Evolutionary conservation across 2,113 vertebrate species (phyloP), one percentile per base, ranked within the genome.

Genomic region (Rhadina sibilatrix): DNA sequence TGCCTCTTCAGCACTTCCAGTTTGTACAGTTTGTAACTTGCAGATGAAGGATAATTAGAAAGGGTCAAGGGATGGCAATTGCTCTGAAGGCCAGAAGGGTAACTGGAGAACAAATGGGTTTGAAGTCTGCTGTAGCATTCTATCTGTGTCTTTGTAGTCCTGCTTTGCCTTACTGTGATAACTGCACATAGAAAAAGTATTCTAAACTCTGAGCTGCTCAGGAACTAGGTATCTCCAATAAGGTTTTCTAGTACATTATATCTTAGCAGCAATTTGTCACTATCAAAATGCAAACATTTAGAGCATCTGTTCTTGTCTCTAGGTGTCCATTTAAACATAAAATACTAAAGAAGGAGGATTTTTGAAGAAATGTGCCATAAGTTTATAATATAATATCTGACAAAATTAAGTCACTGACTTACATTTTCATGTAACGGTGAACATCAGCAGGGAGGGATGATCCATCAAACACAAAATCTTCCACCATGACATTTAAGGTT

Each of bases 361-460:
- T 92, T 12, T 40, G 28, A 59, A 93, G 60, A 37, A 79, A 64
- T 5, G 10, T 19, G 27, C 12, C 33, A 0, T 18, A 60, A 65
- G 12, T 70, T 70, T 59, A 13, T 25, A 74, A 49, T 25, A 84
- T 40, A 8, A 12, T 44, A 47, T 33, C 4, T 40, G 52, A n/a
- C 9, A 66, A 83, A 94, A 95, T 33, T 3, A 74, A 70, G 38
- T n/a, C 15, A 65, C 7, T 0, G 0, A 94, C 98, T 93, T 85
- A 99, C 99, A 99, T 98, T 98, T 98, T 98, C 98, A 99, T 99
- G 97, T 99, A 99, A 94, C 99, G 98, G 60, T 99, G 99, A 83
- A 99, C 99, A 23, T 99, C 99, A 15, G 98, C 98, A 2, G 99
- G 99, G 47, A 99, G 97, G 28, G 98, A 98, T n/a, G 99, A 98